These are phyloP conservation scores for Dryoscopus gambensis DNA, from an alignment of 2,113 vertebrate genomes.

Conservation along the genomic window DNA sequence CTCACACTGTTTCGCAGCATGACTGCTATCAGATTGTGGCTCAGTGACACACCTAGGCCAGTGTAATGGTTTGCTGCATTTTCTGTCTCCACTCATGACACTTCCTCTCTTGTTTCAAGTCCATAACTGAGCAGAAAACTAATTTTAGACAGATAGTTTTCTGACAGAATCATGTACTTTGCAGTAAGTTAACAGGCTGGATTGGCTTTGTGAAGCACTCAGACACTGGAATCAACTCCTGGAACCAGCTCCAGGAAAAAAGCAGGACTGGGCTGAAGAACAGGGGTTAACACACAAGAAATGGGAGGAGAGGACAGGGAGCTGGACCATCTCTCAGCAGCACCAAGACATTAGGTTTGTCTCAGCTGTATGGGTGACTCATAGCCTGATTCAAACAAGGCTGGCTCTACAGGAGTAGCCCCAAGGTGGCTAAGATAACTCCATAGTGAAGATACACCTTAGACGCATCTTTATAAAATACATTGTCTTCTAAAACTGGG, in stretches of 20 bases:
- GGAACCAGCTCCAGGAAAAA: neutral
- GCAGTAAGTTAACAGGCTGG: neutral
- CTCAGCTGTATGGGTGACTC: neutral
- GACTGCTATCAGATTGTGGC: neutral
- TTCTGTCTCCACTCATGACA: neutral
- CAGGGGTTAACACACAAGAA: neutral
- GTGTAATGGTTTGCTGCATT: neutral
- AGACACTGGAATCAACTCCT: neutral
- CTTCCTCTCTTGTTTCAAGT: neutral
- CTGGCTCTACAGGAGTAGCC: neutral
- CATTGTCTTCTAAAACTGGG: neutral
- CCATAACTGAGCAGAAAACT: neutral
- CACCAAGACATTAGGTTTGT: neutral
- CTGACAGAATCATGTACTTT: neutral
- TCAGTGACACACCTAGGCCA: neutral
- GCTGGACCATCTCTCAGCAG: neutral
- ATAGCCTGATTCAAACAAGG: neutral
- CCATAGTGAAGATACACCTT: neutral
- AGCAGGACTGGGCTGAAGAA: neutral
- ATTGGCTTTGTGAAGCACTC: neutral
- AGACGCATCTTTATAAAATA: neutral
- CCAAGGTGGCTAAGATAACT: neutral
- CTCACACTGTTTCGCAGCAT: fast-evolving
- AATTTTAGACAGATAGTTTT: neutral
- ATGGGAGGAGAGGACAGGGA: neutral